Base-by-base conservation (phyloP, 1,140 invertebrate genomes). In the Ostrea edulis region DNA sequence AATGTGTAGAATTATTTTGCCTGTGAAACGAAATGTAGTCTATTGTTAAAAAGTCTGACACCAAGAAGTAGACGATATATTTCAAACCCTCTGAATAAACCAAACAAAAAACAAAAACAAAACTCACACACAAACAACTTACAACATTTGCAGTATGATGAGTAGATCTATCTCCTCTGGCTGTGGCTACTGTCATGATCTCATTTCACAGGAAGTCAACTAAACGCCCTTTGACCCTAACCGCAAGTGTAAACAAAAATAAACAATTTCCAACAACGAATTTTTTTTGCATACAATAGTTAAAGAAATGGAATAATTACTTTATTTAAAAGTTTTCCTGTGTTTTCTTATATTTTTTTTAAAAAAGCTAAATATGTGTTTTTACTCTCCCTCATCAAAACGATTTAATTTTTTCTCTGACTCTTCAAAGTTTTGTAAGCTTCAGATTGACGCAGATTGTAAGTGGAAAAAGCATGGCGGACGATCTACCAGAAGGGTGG, bases 151-250 rank as follows among this genome's bases (percentile, higher is more conserved):
- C 68, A 71, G 68, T 22, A 25, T 44, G 35, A 44, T 44, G 35
- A 44, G 35, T 44, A 44, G 35, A 44, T 44, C 35, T 44, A 44
- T 5, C 35, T 44, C 35, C 35, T 44, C 35, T 44, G 35, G 35
- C 62, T 2, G 22, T 29, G 65, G 17, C 65, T 77, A 29, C 68
- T 77, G 35, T 44, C 35, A 44, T 44, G 35, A 44, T 77, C 68
- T 77, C 29, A 77, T 62, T 77, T 77, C 68, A 77, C 68, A 77
- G 68, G 68, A 77, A 77, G 68, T 77, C 14, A 25, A 29, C 25
- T 77, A 12, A 77, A 77, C 68, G 68, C 68, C 68, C 68, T 77
- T 77, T 77, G 68, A 77, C 68, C 68, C 68, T 77, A 25, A 77
- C 68, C 68, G 68, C 68, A 77, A 77, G 29, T 77, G 55, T 62